Conservation (phyloP, 2,113 vertebrate species). For the Nyctibius bracteatus region DNA sequence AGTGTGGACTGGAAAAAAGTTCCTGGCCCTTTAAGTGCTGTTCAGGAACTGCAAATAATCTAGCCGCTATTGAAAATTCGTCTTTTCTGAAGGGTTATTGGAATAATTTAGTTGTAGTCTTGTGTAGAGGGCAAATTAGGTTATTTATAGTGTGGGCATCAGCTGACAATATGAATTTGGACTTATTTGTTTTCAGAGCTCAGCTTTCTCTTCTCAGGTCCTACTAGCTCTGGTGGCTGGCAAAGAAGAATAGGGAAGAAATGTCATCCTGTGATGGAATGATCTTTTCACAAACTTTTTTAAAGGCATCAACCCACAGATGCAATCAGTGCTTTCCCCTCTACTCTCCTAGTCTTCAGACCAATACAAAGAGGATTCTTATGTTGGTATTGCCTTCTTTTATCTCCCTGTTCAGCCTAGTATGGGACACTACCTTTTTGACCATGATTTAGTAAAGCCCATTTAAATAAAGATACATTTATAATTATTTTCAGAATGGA, state of each 20-base stretch:
- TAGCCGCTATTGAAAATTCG: neutral
- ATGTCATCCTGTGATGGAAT: neutral
- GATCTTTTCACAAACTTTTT: neutral
- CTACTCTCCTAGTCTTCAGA: neutral
- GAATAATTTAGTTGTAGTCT: conserved; percentile 23
- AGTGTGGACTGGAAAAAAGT: neutral
- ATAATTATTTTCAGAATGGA: neutral
- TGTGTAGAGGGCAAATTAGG: neutral
- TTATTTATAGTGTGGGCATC: neutral
- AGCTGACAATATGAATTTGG: conserved; percentile 8
- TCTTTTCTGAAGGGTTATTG: neutral
- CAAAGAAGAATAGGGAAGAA: neutral
- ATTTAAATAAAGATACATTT: neutral
- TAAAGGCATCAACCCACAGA: neutral
- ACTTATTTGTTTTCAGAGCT: conserved; percentile 14
- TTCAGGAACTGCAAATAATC: neutral
- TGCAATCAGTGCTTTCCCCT: neutral
- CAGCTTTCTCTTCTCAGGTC: neutral
- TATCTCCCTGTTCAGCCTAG: neutral
- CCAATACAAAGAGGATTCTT: neutral
- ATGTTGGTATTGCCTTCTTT: neutral
- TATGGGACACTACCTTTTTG: neutral
- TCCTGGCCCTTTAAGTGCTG: neutral
- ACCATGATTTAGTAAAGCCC: neutral
- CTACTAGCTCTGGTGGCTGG: neutral